These are phyloP conservation scores for Pempheris klunzingeri DNA, from an alignment of 2,797 vertebrate genomes.

Conservation along the genomic window DNA sequence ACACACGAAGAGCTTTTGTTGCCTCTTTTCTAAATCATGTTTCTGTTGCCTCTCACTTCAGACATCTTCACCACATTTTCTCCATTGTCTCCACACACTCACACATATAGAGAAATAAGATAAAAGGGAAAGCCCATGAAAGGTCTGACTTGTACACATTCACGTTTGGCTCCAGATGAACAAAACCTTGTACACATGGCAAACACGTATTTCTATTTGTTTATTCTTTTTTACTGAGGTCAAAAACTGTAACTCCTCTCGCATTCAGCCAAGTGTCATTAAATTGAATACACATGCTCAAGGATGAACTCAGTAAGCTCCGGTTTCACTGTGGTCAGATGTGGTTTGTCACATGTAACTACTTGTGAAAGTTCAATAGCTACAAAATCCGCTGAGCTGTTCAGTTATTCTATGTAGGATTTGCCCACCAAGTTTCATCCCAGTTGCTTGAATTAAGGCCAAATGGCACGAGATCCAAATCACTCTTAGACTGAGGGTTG, in stretches of 20 bases:
- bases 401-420: constrained; percentile 23
- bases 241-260: background rate
- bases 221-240: no score
- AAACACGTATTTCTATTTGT: background rate
- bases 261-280: background rate
- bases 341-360: background rate
- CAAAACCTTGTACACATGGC: background rate
- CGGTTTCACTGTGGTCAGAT: background rate
- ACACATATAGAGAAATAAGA: constrained; percentile 1
- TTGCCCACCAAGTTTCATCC: constrained; percentile 17
- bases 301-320: background rate
- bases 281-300: background rate
- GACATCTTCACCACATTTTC: constrained; percentile 53
- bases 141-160: no score
- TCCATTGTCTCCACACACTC: background rate
- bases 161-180: background rate
- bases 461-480: constrained; percentile 21
- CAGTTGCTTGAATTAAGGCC: constrained; percentile 26
- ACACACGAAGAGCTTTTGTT: constrained; percentile 1
- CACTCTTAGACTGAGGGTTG: constrained; percentile 3
- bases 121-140: background rate
- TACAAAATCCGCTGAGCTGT: constrained; percentile 15
- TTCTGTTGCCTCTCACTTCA: constrained; percentile 6
- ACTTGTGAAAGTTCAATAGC: constrained; percentile 6
- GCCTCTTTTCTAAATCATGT: background rate